These are phyloP conservation scores for Microcebus lehilahytsara DNA, from an alignment of 2,113 vertebrate genomes.

Conservation along the genomic window DNA sequence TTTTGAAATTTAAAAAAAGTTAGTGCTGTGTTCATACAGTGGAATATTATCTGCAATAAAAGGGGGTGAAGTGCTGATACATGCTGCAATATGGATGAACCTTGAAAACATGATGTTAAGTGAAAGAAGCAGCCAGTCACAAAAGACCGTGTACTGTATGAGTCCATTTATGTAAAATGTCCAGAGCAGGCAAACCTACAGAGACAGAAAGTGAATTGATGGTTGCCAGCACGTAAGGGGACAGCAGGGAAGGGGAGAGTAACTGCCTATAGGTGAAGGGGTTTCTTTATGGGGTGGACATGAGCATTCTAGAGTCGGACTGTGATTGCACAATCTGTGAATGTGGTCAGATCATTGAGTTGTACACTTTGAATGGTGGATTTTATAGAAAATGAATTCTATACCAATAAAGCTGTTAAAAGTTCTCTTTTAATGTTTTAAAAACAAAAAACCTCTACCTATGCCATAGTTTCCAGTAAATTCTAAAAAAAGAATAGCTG, in stretches of 20 bases:
- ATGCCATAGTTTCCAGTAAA: background rate
- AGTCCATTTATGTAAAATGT: background rate
- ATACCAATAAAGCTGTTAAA: background rate
- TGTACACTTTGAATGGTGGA: background rate
- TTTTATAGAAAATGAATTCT: background rate
- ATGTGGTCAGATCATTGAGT: background rate
- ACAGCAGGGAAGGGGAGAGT: no score
- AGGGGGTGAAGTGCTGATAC: no score
- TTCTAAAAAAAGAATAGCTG: background rate
- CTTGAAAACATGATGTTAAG: background rate
- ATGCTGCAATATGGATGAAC: rapidly evolving
- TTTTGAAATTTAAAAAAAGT: no score
- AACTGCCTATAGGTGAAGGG: rapidly evolving
- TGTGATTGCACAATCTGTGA: background rate
- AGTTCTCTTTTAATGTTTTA: background rate
- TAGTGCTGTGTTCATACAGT: rapidly evolving
- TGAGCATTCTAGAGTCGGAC: background rate
- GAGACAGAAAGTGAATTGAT: background rate
- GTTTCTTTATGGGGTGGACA: background rate
- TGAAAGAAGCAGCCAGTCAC: background rate
- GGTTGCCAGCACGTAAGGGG: background rate
- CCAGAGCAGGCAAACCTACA: background rate
- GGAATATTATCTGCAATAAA: background rate
- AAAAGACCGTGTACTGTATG: background rate
- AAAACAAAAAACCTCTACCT: background rate